Evolutionary conservation across 92 coral and sea anemone genomes (phyloP).

Genomic region (Ricordea florida): DNA sequence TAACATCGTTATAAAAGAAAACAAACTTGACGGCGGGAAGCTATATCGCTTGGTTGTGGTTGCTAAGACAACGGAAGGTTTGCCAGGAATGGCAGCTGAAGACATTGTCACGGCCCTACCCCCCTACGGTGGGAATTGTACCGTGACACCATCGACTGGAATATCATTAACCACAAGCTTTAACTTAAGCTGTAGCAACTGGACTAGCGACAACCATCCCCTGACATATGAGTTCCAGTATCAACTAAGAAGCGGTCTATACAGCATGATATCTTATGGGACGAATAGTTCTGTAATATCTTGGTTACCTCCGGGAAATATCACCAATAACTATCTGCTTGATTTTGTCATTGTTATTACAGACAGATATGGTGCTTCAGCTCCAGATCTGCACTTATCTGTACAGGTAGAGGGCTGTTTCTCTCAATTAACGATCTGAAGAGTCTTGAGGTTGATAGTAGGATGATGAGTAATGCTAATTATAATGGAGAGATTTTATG

Average conservation of each 20-base stretch:
- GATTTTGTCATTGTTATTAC: neutral
- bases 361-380: neutral
- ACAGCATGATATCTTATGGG: slow-evolving; percentile 2
- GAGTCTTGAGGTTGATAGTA: too few relatives aligned
- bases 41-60: neutral
- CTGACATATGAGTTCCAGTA: slow-evolving; percentile 9
- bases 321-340: neutral
- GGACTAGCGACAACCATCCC: neutral
- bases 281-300: neutral
- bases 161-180: neutral
- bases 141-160: neutral
- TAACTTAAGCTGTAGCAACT: neutral
- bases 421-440: too few relatives aligned
- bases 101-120: neutral
- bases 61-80: neutral
- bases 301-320: neutral
- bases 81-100: neutral
- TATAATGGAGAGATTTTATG: too few relatives aligned
- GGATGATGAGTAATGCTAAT: too few relatives aligned
- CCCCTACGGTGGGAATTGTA: slow-evolving; percentile 2
- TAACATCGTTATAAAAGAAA: neutral
- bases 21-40: neutral
- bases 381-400: neutral
- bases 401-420: neutral
- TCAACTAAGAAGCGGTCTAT: neutral